These are phyloP conservation scores for Lophura nycthemera DNA, from an alignment of 2,113 vertebrate species.

Conservation along the genomic window DNA sequence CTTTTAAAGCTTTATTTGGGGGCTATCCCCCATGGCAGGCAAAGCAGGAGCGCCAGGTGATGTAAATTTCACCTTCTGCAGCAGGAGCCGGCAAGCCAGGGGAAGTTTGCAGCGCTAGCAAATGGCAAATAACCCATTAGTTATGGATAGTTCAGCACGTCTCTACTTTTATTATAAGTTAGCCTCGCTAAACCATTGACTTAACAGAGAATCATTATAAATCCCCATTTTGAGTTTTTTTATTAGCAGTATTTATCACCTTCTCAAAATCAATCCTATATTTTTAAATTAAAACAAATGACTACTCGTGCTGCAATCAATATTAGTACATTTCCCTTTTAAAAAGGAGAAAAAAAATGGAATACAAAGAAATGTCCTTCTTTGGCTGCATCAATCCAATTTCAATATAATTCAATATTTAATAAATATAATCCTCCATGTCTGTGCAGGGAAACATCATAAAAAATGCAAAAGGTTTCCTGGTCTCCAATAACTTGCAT, in stretches of 20 bases:
- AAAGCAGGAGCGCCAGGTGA: neutral
- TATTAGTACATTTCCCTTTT: constrained; percentile 75
- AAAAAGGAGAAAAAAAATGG: constrained; percentile 60
- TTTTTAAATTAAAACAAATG: constrained; percentile 84
- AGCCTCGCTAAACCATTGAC: constrained; percentile 57
- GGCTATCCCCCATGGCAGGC: neutral
- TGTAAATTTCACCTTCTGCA: neutral
- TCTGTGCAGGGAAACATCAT: constrained; percentile 72
- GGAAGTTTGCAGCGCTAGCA: constrained; percentile 21
- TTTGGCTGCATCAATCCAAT: constrained; percentile 74
- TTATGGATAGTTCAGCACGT: constrained; percentile 37
- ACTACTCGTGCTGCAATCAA: constrained; percentile 73
- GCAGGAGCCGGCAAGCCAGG: neutral
- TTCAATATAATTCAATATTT: constrained; percentile 80
- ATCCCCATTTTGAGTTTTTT: constrained; percentile 71
- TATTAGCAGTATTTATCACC: constrained; percentile 81
- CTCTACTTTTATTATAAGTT: constrained; percentile 54
- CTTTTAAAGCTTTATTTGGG: neutral
- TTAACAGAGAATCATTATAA: constrained; percentile 69
- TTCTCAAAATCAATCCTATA: constrained; percentile 79
- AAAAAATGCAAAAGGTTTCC: constrained; percentile 75
- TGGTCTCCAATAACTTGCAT: constrained; percentile 59
- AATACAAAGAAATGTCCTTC: constrained; percentile 72
- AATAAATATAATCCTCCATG: constrained; percentile 78
- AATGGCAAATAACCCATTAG: constrained; percentile 46